phyloP scores from a whole-genome alignment of 2,888 invertebrate species.

The Esperia sulphurella region DNA sequence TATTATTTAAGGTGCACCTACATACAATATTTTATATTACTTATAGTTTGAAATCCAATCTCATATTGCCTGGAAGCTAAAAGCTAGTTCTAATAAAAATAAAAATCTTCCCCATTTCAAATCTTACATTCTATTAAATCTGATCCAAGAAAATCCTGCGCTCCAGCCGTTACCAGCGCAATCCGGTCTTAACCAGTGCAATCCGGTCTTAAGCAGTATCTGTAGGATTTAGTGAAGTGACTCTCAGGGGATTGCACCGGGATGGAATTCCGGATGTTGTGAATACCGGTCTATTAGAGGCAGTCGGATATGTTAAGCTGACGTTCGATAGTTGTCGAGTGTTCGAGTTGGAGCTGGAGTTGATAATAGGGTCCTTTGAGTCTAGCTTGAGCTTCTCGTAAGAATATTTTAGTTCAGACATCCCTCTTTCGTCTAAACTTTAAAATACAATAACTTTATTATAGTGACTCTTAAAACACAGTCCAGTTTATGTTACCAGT shows the following conservation, averaged over 20 bases:
- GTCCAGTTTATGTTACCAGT: too few relatives aligned
- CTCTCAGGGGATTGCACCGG: slow-evolving; percentile 24
- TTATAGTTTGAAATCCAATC: too few relatives aligned
- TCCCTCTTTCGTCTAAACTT: too few relatives aligned
- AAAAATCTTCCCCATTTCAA: slow-evolving; percentile 1
- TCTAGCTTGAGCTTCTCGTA: too few relatives aligned
- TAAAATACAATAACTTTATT: too few relatives aligned
- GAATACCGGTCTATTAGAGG: slow-evolving; percentile 37
- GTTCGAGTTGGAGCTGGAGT: slow-evolving; percentile 4
- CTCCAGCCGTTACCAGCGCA: slow-evolving; percentile 5
- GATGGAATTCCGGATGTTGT: slow-evolving; percentile 31
- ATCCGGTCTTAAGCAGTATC: slow-evolving; percentile 20
- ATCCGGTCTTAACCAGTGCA: slow-evolving; percentile 12
- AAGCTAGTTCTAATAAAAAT: not conserved
- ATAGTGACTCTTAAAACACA: too few relatives aligned
- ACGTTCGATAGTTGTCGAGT: not conserved
- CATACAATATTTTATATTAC: too few relatives aligned
- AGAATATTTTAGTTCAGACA: too few relatives aligned
- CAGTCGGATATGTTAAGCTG: slow-evolving; percentile 26
- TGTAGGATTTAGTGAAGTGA: slow-evolving; percentile 17
- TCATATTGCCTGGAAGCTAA: not conserved
- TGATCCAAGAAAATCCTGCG: slow-evolving; percentile 2
- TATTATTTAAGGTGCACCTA: too few relatives aligned
- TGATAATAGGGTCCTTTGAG: too few relatives aligned
- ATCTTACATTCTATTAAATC: slow-evolving; percentile 1